Conservation (phyloP, 2,113 vertebrate genomes). For the Ageneiosus marmoratus region DNA sequence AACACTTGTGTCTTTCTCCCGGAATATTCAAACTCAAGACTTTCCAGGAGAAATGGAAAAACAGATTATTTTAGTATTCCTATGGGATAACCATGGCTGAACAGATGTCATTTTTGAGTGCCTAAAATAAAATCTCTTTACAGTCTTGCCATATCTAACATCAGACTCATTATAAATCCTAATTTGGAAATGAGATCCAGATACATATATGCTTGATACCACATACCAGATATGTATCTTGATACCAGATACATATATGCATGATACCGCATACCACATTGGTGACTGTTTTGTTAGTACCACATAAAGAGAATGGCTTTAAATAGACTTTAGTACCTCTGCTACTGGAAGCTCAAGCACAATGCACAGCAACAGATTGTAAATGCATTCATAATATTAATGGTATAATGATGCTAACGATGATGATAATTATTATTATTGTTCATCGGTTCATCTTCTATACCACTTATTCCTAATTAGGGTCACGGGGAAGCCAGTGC, state of each 20-base stretch:
- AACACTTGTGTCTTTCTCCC: not conserved
- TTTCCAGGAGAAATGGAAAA: slow-evolving; percentile 19
- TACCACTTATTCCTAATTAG: too few relatives aligned
- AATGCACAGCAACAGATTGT: not conserved
- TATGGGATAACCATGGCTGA: slow-evolving; percentile 11
- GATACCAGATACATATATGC: too few relatives aligned
- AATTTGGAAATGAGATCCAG: not conserved
- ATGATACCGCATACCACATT: not conserved
- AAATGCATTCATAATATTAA: not conserved
- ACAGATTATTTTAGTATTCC: slow-evolving; percentile 21
- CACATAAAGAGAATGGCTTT: not conserved
- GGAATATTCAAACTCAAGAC: slow-evolving; percentile 15
- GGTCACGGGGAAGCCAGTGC: too few relatives aligned
- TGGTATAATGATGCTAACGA: not conserved
- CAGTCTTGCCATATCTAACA: slow-evolving; percentile 13
- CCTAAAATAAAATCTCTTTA: slow-evolving; percentile 1
- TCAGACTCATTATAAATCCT: not conserved
- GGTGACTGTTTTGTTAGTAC: not conserved
- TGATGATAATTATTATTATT: not conserved
- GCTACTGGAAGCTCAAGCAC: not conserved
- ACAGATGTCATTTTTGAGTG: not conserved
- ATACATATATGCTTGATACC: not conserved
- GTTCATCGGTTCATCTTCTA: too few relatives aligned
- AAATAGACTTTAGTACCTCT: not conserved
- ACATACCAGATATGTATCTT: too few relatives aligned